Evolutionary conservation across 2,797 vertebrate genomes (phyloP).

Genomic region (Paguma larvata): DNA sequence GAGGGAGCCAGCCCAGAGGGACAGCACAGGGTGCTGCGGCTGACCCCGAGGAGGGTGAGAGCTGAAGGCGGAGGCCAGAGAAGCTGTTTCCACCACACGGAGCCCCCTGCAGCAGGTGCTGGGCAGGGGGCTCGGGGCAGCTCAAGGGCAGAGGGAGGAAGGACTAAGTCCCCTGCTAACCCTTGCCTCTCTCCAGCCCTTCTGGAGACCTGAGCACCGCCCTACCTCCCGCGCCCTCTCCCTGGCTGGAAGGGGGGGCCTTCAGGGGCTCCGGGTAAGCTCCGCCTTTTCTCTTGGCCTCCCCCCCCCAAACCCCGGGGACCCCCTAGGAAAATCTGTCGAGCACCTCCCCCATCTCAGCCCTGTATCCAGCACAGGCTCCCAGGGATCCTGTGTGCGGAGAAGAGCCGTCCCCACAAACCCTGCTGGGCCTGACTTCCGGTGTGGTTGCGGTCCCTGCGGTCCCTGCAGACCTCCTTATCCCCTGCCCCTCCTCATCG

Average conservation of each 20-base stretch:
- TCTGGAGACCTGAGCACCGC: background rate
- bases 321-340: background rate
- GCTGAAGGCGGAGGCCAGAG: background rate
- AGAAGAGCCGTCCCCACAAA: background rate
- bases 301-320: background rate
- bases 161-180: background rate
- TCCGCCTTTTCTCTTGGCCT: background rate
- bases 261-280: background rate
- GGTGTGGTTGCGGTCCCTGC: background rate
- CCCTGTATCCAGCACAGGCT: background rate
- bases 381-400: accelerated
- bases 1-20: background rate
- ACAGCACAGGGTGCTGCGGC: background rate
- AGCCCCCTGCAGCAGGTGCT: background rate
- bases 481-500: background rate
- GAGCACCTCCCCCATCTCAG: background rate
- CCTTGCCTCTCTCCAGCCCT: background rate
- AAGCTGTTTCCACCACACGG: background rate
- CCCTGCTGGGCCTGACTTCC: background rate
- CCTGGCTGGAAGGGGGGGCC: background rate
- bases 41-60: background rate
- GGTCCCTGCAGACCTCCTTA: background rate
- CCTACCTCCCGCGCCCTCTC: background rate
- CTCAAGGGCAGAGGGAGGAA: background rate
- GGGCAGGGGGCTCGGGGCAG: background rate